Base-by-base conservation (phyloP, 2,113 vertebrate species). In the Cephalophus harveyi region DNA sequence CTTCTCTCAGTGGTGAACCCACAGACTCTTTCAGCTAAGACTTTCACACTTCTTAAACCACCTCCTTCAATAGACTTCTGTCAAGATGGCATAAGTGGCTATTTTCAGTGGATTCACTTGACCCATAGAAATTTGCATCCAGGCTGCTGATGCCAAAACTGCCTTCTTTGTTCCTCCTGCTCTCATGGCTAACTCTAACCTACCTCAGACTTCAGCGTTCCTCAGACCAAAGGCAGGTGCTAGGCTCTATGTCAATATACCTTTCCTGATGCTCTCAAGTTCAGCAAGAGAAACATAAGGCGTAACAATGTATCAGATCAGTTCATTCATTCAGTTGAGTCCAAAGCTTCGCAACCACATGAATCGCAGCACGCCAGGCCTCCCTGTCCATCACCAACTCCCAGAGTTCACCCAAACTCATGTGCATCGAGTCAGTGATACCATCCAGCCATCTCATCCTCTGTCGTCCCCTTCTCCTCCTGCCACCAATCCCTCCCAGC, bases 281-380 rank as follows among this genome's bases (percentile, higher is more conserved):
- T 60, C 48, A 23, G 9, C 46, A 62, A 60, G 16, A 2, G 8
- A 21, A 43, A 10, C 30, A 76, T 14, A 76, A 48, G 54, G 30
- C 54, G 84, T 40, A 48, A 50, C 46, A 62, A 11, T 36, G 76
- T 5, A 25, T 62, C 60, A 30, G 0, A 15, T 62, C 13, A 62
- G 28, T 14, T 30, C 60, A 30, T 27, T 60, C 0, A 0, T 3
- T 60, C 59, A 60, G 27, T 30, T 2, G 0, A 60, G 13, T 60
- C 59, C 11, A 2, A 62, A 1, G 0, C 55, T 57, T 57, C 9
- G 4, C 55, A 25, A 57, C 55, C 55, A 13, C 27, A 7, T 62
- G 60, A 62, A 30, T 7, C 5, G 0, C 28, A 62, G 0, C 13
- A 62, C 1, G 0, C 28, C 60, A 62, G 60, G 6, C 60, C 60